Conservation (phyloP, 2,113 vertebrate genomes). For the Perognathus longimembris region DNA sequence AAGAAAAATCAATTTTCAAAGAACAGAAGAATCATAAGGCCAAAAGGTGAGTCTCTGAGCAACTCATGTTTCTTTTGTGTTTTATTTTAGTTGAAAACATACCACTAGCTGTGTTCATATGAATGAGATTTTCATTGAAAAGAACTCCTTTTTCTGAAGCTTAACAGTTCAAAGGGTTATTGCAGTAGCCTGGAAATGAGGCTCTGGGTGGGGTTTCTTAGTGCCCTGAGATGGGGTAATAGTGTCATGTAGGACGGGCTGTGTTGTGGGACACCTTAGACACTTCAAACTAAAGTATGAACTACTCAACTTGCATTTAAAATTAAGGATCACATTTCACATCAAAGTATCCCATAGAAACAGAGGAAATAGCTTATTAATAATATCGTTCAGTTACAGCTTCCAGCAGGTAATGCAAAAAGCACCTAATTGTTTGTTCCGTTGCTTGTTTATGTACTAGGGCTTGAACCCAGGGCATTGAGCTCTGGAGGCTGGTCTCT, state of each 20-base stretch:
- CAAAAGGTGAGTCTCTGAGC: background rate
- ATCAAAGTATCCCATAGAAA: conserved; percentile 18
- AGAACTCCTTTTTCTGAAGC: conserved; percentile 26
- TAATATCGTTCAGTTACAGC: background rate
- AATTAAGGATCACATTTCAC: conserved; percentile 50
- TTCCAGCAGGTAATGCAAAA: conserved; percentile 12
- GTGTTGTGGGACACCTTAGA: background rate
- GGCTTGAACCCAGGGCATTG: too few species aligned
- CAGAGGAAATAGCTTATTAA: conserved; percentile 6
- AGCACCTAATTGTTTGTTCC: background rate
- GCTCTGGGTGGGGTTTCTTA: background rate
- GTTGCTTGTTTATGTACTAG: too few species aligned
- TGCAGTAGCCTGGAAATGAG: conserved; percentile 10
- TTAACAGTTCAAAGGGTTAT: background rate
- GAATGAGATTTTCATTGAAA: conserved; percentile 30
- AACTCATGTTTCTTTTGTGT: background rate
- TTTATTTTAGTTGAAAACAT: conserved; percentile 47
- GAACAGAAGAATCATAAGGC: background rate
- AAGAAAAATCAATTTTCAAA: background rate
- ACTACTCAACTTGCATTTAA: conserved; percentile 28
- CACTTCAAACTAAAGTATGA: background rate
- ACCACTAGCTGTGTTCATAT: background rate
- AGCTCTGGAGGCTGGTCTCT: too few species aligned
- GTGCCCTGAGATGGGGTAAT: background rate
- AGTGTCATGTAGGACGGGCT: background rate